A percentile compares a stretch with the other conserved stretches of the same genome.
Conservation (phyloP, 2,888 invertebrate species). For the Acleris emargana region DNA sequence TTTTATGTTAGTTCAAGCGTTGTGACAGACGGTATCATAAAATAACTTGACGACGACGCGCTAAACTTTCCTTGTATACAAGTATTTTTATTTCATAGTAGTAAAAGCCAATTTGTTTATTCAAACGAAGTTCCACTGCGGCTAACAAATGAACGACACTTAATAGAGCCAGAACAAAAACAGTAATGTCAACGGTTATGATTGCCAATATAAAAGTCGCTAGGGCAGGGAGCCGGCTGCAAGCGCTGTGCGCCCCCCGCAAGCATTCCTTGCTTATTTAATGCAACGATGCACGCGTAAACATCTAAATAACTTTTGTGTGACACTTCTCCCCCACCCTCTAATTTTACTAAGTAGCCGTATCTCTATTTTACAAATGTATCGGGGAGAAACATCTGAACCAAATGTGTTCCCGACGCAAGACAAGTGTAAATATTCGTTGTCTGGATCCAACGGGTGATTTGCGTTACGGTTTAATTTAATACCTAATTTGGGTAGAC, state of each 20-base stretch:
- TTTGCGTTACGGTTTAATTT: slow-evolving; percentile 38
- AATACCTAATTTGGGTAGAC: slow-evolving; percentile 21
- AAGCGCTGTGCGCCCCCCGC: slow-evolving; percentile 75
- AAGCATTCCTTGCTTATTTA: slow-evolving; percentile 81
- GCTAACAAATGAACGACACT: slow-evolving; percentile 15
- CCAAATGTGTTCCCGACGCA: slow-evolving; percentile 65
- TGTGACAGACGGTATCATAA: not conserved
- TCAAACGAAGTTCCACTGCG: slow-evolving; percentile 17
- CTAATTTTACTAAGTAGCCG: slow-evolving; percentile 82
- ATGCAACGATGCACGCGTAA: slow-evolving; percentile 83
- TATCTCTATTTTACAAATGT: slow-evolving; percentile 73
- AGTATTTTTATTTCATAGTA: not conserved
- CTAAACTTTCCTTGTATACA: not conserved
- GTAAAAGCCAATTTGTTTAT: slow-evolving; percentile 9
- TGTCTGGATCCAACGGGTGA: slow-evolving; percentile 29
- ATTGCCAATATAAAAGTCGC: slow-evolving; percentile 73
- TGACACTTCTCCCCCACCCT: slow-evolving; percentile 79
- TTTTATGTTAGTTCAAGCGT: not conserved
- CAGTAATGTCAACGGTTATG: slow-evolving; percentile 50
- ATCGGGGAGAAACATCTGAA: slow-evolving; percentile 69
- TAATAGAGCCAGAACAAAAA: slow-evolving; percentile 31
- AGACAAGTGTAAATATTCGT: slow-evolving; percentile 30
- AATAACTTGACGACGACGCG: not conserved
- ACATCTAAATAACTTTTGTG: slow-evolving; percentile 84
- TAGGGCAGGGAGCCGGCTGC: slow-evolving; percentile 73